A percentile compares a stretch with the other conserved stretches of the same genome.
Evolutionary conservation across 2,888 invertebrate species (phyloP).

Genomic region (Doris montereyensis): DNA sequence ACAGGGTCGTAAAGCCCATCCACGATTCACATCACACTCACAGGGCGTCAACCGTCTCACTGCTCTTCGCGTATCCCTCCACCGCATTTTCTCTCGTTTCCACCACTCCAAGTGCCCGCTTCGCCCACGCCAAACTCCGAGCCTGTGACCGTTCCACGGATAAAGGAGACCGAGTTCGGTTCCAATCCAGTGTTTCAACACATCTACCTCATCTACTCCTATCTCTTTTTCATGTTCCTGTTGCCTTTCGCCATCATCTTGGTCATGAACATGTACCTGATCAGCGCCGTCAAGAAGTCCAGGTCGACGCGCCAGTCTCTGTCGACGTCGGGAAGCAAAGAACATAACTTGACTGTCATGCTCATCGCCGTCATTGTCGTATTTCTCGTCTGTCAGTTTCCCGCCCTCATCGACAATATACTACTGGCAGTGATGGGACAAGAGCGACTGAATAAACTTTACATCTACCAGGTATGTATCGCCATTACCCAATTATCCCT

Average conservation of each 20-base stretch:
- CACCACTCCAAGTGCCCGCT: constrained; percentile 43
- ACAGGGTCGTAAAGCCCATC: too few species aligned
- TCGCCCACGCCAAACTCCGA: constrained; percentile 38
- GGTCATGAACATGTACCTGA: constrained; percentile 67
- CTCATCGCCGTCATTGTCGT: constrained; percentile 94
- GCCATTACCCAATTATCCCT: background rate
- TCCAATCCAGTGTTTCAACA: constrained; percentile 58
- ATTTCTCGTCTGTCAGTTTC: constrained; percentile 89
- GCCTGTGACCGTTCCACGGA: constrained; percentile 36
- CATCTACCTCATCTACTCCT: constrained; percentile 68
- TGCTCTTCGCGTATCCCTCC: background rate
- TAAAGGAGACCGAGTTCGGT: constrained; percentile 59
- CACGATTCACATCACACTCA: too few species aligned
- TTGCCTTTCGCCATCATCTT: constrained; percentile 66
- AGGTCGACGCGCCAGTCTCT: constrained; percentile 54
- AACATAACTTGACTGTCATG: constrained; percentile 96
- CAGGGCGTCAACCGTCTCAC: too few species aligned
- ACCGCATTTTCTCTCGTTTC: background rate
- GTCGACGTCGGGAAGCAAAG: constrained; percentile 75
- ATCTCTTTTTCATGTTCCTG: constrained; percentile 68
- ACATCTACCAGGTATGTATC: constrained; percentile 36
- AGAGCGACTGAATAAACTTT: constrained; percentile 33
- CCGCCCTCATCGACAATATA: constrained; percentile 69
- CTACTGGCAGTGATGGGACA: constrained; percentile 59
- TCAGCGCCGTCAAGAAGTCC: constrained; percentile 64